Conservation (phyloP, 1,140 invertebrate genomes). For the Cherax quadricarinatus region DNA sequence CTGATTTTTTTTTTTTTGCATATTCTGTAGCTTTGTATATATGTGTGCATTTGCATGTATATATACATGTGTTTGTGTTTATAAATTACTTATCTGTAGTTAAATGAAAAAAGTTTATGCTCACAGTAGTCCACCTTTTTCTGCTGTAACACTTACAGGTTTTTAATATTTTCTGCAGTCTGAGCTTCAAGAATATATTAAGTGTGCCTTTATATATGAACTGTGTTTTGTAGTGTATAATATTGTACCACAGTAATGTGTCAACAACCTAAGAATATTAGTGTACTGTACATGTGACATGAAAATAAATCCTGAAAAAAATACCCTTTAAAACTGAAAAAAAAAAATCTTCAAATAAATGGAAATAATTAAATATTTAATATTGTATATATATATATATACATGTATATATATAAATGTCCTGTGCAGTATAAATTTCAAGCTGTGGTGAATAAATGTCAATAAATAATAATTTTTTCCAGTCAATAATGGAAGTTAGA, state of each 20-base stretch:
- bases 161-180: too few species aligned
- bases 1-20: too few species aligned
- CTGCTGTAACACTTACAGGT: too few species aligned
- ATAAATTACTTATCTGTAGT: background rate
- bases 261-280: too few species aligned
- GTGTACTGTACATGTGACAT: background rate
- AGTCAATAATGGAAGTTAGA: background rate
- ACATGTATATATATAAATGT: slow-evolving; percentile 1
- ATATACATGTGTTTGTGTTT: background rate
- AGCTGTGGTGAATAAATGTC: background rate
- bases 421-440: background rate
- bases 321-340: background rate
- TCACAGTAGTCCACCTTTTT: too few species aligned
- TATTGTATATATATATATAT: background rate
- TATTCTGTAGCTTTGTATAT: background rate
- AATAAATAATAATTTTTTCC: background rate
- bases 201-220: background rate
- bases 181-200: too few species aligned
- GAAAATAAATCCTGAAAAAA: background rate
- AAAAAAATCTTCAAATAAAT: background rate
- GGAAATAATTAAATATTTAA: background rate
- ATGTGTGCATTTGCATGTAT: slow-evolving; percentile 20
- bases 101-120: too few species aligned
- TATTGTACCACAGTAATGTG: too few species aligned
- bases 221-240: too few species aligned